These are phyloP conservation scores for Deladenus siricidicola DNA, from an alignment of 2,888 invertebrate species.

Conservation along the genomic window DNA sequence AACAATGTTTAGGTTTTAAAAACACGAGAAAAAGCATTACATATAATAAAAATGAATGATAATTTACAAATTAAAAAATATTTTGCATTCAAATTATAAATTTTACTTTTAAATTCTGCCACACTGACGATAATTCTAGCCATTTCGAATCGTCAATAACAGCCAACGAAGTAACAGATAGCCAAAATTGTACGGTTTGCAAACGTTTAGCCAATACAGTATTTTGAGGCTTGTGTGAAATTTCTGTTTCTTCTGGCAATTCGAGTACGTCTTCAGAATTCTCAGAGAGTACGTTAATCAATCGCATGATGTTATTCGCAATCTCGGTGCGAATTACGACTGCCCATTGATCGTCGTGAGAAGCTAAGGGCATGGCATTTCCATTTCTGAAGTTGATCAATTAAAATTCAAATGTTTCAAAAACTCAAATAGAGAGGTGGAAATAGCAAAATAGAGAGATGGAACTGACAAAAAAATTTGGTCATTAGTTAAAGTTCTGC, in stretches of 20 bases:
- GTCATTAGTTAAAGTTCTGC: no score
- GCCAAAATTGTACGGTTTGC: conserved; percentile 61
- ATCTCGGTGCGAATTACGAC: conserved; percentile 30
- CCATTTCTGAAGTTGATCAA: no score
- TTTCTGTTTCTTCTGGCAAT: neutral
- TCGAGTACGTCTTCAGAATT: neutral
- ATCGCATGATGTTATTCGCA: conserved; percentile 28
- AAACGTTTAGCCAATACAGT: conserved; percentile 8
- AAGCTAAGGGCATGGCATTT: conserved; percentile 29
- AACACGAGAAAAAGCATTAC: neutral
- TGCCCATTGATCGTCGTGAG: conserved; percentile 37
- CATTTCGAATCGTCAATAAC: conserved; percentile 62
- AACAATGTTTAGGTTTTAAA: neutral
- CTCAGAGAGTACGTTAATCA: conserved; percentile 16
- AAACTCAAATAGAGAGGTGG: no score
- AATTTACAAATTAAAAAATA: neutral
- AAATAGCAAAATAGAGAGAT: no score
- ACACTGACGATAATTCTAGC: conserved; percentile 34
- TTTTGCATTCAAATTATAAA: no score
- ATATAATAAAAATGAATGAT: neutral
- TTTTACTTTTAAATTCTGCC: conserved; percentile 23
- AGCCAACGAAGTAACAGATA: conserved; percentile 82
- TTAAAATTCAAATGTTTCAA: no score
- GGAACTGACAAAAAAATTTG: no score
- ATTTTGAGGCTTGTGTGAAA: neutral